These are phyloP conservation scores for Cotesia chilonis DNA, from an alignment of 1,140 invertebrate species.

Conservation along the genomic window DNA sequence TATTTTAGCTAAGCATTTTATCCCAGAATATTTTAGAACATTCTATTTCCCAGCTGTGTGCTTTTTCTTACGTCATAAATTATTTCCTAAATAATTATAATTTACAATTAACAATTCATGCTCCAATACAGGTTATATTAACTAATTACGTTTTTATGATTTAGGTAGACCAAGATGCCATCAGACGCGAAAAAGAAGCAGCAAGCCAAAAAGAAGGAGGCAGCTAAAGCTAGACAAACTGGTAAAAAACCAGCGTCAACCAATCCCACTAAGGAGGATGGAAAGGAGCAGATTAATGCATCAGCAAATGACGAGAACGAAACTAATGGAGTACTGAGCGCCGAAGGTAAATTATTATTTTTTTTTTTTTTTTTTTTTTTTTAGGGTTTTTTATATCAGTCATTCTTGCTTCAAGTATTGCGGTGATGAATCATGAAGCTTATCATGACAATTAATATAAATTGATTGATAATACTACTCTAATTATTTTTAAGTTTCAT, in stretches of 20 bases:
- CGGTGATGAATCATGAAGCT: too few relatives aligned
- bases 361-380: slow-evolving; percentile 13
- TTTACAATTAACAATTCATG: neutral
- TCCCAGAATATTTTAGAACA: slow-evolving; percentile 36
- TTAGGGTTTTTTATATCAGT: slow-evolving; percentile 11
- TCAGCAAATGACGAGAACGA: slow-evolving; percentile 53
- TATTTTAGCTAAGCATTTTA: slow-evolving; percentile 33
- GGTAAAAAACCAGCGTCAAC: slow-evolving; percentile 69
- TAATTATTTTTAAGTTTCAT: too few relatives aligned
- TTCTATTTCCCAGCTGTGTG: neutral
- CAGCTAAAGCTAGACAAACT: slow-evolving; percentile 79
- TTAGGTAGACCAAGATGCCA: slow-evolving; percentile 76
- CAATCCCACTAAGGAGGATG: slow-evolving; percentile 62
- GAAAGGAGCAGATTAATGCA: slow-evolving; percentile 67
- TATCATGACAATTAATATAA: too few relatives aligned
- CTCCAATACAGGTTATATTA: neutral
- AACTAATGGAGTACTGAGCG: slow-evolving; percentile 63
- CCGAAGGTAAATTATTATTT: slow-evolving; percentile 60
- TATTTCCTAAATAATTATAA: neutral
- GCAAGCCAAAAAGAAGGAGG: slow-evolving; percentile 96
- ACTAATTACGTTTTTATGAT: neutral
- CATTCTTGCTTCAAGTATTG: too few relatives aligned
- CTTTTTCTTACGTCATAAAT: slow-evolving; percentile 1
- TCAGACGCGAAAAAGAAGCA: slow-evolving; percentile 97
- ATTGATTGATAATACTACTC: too few relatives aligned